A percentile compares a stretch with the other conserved stretches of the same genome.
Conservation (phyloP, 2,113 vertebrate species). For the Oncorhynchus gorbuscha region DNA sequence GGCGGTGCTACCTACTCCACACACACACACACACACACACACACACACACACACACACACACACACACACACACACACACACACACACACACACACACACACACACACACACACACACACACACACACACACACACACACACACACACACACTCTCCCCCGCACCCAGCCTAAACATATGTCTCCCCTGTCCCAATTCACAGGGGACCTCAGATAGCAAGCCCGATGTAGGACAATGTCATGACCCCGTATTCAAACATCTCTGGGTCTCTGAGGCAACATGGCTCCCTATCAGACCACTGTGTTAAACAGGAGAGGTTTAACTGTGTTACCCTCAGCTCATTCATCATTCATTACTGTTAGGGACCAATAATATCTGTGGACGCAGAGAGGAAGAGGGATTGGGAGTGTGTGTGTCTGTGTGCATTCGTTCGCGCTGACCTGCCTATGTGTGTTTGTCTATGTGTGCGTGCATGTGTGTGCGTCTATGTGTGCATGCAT, state of each 20-base stretch:
- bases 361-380: neutral
- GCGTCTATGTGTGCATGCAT: neutral
- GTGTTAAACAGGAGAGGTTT: slow-evolving; percentile 12
- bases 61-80: slow-evolving; percentile 9
- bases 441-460: no score
- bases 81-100: slow-evolving; percentile 11
- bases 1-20: neutral
- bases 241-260: neutral
- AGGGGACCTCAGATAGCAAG: neutral
- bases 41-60: neutral
- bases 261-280: neutral
- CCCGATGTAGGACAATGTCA: slow-evolving; percentile 13
- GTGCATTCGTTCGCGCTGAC: neutral
- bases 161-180: neutral
- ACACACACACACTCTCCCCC: neutral
- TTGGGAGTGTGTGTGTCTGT: neutral
- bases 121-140: slow-evolving; percentile 5
- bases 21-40: neutral
- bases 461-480: no score
- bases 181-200: slow-evolving; percentile 11
- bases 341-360: slow-evolving; percentile 11
- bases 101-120: slow-evolving; percentile 11
- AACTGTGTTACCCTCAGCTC: slow-evolving; percentile 7
- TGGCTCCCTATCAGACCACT: neutral
- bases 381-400: neutral